These are phyloP conservation scores for Calidris pygmaea DNA, from an alignment of 2,113 vertebrate species.

Conservation along the genomic window DNA sequence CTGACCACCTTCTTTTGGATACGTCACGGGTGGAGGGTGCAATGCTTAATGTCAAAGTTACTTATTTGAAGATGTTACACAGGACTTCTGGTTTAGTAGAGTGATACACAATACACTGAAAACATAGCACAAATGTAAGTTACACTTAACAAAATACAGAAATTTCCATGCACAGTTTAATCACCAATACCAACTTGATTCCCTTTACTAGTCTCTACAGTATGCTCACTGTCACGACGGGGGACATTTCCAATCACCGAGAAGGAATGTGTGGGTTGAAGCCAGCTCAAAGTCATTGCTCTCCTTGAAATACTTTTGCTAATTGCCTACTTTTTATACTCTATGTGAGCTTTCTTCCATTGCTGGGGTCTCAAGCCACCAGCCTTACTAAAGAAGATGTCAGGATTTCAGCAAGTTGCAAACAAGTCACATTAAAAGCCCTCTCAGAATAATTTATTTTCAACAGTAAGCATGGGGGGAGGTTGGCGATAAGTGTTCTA, in stretches of 20 bases:
- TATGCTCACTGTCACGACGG: accelerated
- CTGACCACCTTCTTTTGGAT: not conserved
- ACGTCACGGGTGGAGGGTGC: not conserved
- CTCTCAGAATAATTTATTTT: not conserved
- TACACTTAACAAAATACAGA: not conserved
- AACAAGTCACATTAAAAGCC: not conserved
- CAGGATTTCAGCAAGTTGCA: not conserved
- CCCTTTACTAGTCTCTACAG: not conserved
- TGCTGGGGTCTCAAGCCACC: not conserved
- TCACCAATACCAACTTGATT: not conserved
- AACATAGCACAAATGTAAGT: not conserved
- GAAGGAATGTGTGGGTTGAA: not conserved
- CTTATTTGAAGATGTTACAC: not conserved
- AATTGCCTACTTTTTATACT: not conserved
- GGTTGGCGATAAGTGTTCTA: not conserved
- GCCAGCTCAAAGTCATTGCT: not conserved
- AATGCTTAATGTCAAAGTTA: not conserved
- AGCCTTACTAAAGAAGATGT: not conserved
- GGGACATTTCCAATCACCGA: accelerated
- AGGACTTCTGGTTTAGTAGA: not conserved
- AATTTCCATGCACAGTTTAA: not conserved
- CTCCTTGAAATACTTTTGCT: not conserved
- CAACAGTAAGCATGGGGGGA: not conserved
- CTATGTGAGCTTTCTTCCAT: not conserved
- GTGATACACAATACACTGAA: not conserved